Evolutionary conservation across 2,113 vertebrate genomes (phyloP).

Genomic region (Nannospalax galili): DNA sequence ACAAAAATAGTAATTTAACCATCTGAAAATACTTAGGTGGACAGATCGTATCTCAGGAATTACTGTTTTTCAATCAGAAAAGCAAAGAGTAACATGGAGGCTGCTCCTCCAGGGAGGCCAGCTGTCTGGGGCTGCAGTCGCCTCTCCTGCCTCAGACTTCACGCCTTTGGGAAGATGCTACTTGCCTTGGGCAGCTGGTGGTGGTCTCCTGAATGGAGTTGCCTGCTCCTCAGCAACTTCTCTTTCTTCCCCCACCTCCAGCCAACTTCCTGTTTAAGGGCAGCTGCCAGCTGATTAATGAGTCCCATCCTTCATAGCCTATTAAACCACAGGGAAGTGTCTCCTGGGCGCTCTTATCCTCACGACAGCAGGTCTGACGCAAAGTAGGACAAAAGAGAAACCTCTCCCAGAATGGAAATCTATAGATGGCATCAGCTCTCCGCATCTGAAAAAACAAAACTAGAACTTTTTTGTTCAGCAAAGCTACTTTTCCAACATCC

Average conservation of each 20-base stretch:
- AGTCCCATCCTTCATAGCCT: slow-evolving; percentile 78
- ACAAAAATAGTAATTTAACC: slow-evolving; percentile 43
- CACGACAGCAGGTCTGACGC: slow-evolving; percentile 75
- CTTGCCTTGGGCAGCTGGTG: not conserved
- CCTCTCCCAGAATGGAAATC: slow-evolving; percentile 79
- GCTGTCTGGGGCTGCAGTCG: not conserved
- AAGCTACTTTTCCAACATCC: slow-evolving; percentile 58
- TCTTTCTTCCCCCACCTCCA: slow-evolving; percentile 22
- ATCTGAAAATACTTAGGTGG: slow-evolving; percentile 29
- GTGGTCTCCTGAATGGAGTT: slow-evolving; percentile 4
- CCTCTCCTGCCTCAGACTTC: not conserved
- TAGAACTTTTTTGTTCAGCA: slow-evolving; percentile 68
- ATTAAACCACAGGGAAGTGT: slow-evolving; percentile 75
- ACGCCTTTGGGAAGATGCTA: slow-evolving; percentile 12
- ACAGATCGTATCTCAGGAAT: not conserved
- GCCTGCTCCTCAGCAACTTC: not conserved
- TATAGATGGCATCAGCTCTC: slow-evolving; percentile 71
- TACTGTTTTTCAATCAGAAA: not conserved
- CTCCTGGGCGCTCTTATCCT: slow-evolving; percentile 77
- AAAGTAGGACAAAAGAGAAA: slow-evolving; percentile 80
- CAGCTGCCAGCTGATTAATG: slow-evolving; percentile 77
- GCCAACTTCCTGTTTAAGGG: slow-evolving; percentile 67
- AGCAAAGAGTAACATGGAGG: not conserved
- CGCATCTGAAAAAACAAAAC: slow-evolving; percentile 65
- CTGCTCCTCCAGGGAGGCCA: not conserved